Base-by-base conservation (phyloP, 2,113 vertebrate genomes). In the Leucosticte australis region DNA sequence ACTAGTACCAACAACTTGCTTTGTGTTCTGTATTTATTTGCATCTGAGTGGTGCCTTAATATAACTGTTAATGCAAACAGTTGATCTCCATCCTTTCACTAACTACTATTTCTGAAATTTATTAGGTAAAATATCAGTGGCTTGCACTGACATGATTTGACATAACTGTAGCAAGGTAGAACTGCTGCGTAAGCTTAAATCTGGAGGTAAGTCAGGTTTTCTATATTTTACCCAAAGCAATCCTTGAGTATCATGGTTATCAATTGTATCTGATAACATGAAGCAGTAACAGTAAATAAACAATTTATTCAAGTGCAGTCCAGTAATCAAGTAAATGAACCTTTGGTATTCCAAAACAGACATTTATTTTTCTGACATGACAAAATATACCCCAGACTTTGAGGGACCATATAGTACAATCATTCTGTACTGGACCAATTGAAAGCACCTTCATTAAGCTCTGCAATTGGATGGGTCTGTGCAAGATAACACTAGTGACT, bases 291-390 rank as follows among this genome's bases (percentile, higher is more conserved):
- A 91, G 60, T 65, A 70, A 46, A 42, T 42, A 42, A 42, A 42
- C 41, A 42, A 64, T n/a, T 65, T 41, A 71, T 76, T 85, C 23
- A 83, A 35, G 6, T 64, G 33, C 55, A 78, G 30, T 42, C 56
- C 35, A 77, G 31, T 83, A 62, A 57, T 33, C 35, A 17, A 89
- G 24, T 44, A 69, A 39, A 46, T 35, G 21, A 90, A 23, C 53
- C 14, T 89, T 64, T 49, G 44, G 18, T 81, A 87, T 68, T 49
- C 52, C 8, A 6, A 90, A 88, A 19, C 35, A 77, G 93, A 52
- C n/a, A 77, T 92, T 96, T 89, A 94, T 92, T 95, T 84, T 88
- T 89, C 60, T 65, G 46, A 41, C n/a, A 75, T 44, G 30, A 70
- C 68, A 94, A 89, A 87, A 63, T 57, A 77, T 3, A 60, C 27